These are phyloP conservation scores for Cichlasoma orientale DNA, from an alignment of 2,797 vertebrate species.

Conservation along the genomic window DNA sequence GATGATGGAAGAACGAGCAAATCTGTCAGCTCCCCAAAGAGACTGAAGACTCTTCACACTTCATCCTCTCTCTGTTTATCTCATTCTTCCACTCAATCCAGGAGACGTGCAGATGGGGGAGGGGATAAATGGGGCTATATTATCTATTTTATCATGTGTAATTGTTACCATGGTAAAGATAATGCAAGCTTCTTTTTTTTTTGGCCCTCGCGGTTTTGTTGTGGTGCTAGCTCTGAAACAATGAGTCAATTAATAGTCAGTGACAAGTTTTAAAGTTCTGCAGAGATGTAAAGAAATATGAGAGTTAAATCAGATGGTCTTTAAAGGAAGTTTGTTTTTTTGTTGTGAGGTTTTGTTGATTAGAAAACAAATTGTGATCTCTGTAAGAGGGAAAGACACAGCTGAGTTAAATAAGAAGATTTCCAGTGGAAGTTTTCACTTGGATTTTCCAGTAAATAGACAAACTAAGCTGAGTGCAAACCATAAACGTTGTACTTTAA, in stretches of 20 bases:
- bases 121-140: neutral
- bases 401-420: neutral
- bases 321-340: too few species aligned
- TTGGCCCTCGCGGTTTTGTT: neutral
- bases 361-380: neutral
- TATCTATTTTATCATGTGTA: slow-evolving; percentile 21
- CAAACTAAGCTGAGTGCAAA: neutral
- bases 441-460: neutral
- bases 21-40: slow-evolving; percentile 66
- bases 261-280: neutral
- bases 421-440: neutral
- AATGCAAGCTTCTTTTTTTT: neutral
- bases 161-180: slow-evolving; percentile 45
- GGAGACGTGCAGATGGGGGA: neutral
- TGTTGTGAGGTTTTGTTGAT: neutral
- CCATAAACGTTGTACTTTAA: neutral
- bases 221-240: neutral
- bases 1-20: slow-evolving; percentile 68
- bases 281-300: neutral
- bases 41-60: slow-evolving; percentile 46
- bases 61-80: slow-evolving; percentile 14
- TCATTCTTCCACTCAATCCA: slow-evolving; percentile 10
- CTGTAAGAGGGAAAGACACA: neutral
- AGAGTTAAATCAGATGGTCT: neutral
- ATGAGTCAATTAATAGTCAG: neutral